A percentile compares a stretch with the other conserved stretches of the same genome.
Evolutionary conservation across 2,113 vertebrate species (phyloP).

Genomic region (Nettapus auritus): DNA sequence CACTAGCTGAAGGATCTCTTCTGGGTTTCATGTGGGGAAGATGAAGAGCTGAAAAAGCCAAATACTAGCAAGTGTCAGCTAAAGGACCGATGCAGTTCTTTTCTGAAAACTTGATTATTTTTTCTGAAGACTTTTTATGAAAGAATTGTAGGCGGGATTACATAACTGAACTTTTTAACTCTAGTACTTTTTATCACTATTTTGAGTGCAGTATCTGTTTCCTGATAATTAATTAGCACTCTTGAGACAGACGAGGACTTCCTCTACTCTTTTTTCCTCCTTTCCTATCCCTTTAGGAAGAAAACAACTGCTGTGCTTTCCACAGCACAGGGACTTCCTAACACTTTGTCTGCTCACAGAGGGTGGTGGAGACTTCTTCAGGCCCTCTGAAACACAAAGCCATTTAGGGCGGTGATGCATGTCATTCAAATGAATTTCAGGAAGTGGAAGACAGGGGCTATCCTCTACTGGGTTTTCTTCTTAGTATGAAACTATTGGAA

Average conservation of each 20-base stretch:
- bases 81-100: not conserved
- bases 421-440: not conserved
- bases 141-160: not conserved
- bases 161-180: not conserved
- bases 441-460: not conserved
- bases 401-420: too few species aligned
- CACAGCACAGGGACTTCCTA: not conserved
- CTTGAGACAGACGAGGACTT: not conserved
- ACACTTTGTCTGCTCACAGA: accelerated
- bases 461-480: not conserved
- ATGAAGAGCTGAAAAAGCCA: not conserved
- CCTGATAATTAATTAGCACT: accelerated
- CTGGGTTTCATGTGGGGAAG: not conserved
- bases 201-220: not conserved
- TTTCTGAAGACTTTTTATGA: not conserved
- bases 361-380: not conserved
- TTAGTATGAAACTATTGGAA: not conserved
- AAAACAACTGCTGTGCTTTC: not conserved
- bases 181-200: not conserved
- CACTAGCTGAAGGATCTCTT: not conserved
- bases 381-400: not conserved
- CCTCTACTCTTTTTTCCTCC: not conserved
- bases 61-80: not conserved
- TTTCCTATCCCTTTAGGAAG: not conserved
- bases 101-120: too few species aligned